These are phyloP conservation scores for Pteropus rufus DNA, from an alignment of 2,797 vertebrate genomes.

Conservation along the genomic window DNA sequence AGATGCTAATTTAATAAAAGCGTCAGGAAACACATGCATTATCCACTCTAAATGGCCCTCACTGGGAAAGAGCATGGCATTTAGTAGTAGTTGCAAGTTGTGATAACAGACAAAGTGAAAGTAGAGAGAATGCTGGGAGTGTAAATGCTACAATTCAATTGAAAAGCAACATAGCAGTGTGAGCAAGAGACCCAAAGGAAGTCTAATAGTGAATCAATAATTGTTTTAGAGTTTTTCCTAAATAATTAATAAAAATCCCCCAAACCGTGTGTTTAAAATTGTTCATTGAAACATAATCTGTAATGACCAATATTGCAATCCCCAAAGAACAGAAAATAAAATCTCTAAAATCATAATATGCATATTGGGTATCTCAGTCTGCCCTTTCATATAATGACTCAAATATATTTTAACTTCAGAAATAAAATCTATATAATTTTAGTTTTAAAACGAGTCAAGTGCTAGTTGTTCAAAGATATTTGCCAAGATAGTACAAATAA, in stretches of 20 bases:
- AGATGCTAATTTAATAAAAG: not conserved
- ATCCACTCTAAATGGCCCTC: not conserved
- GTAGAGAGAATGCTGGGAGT: too few species aligned
- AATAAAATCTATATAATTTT: not conserved
- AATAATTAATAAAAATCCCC: not conserved
- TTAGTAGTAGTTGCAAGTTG: not conserved
- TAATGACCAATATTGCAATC: not conserved
- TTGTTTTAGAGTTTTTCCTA: not conserved
- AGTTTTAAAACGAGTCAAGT: not conserved
- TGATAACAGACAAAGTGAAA: not conserved
- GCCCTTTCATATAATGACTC: not conserved
- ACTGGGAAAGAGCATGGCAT: not conserved
- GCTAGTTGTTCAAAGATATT: not conserved
- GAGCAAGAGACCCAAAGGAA: not conserved
- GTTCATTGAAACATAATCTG: not conserved
- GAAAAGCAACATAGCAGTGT: not conserved
- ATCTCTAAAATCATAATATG: not conserved
- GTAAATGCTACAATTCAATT: accelerated
- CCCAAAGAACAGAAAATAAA: not conserved
- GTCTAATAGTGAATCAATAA: not conserved
- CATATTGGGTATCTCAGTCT: not conserved
- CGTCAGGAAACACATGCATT: not conserved
- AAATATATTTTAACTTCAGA: not conserved
- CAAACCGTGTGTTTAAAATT: not conserved
- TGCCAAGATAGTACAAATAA: not conserved